Conservation (phyloP, 2,113 vertebrate genomes). For the Panurus biarmicus region DNA sequence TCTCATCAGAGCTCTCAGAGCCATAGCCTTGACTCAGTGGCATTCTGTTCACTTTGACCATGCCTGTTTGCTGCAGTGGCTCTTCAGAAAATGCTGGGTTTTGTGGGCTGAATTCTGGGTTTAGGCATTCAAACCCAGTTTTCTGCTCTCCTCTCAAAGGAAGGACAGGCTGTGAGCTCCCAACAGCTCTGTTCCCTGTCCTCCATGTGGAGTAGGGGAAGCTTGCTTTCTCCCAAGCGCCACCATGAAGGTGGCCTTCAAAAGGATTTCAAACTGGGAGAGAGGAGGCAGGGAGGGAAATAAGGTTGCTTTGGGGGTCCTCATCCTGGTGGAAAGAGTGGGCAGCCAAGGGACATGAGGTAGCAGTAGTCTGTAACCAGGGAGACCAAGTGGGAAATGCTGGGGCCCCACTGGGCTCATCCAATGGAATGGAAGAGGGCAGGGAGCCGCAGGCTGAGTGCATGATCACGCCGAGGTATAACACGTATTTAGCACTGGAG, state of each 20-base stretch:
- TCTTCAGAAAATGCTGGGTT: background rate
- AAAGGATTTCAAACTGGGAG: background rate
- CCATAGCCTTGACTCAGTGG: background rate
- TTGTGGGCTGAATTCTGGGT: background rate
- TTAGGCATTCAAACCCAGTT: background rate
- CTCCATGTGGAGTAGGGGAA: fast-evolving
- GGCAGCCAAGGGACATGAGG: background rate
- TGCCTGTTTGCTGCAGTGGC: background rate
- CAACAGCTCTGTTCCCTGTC: background rate
- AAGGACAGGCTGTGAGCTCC: background rate
- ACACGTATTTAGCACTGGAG: background rate
- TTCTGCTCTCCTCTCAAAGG: background rate
- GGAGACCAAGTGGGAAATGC: background rate
- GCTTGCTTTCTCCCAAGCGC: background rate
- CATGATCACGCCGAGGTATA: background rate
- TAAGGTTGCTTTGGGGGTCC: background rate
- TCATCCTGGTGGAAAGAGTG: fast-evolving
- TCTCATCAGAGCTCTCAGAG: background rate
- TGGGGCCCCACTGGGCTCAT: fast-evolving
- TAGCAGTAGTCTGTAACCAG: background rate
- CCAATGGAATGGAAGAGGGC: background rate
- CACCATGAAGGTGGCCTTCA: background rate
- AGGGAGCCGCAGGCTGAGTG: background rate
- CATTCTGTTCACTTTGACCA: background rate
- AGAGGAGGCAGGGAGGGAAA: background rate